Percentiles rank a stretch among this genome's conserved stretches.
These are phyloP conservation scores for Pediacus dermestoides DNA, from an alignment of 2,888 invertebrate species.

Conservation along the genomic window DNA sequence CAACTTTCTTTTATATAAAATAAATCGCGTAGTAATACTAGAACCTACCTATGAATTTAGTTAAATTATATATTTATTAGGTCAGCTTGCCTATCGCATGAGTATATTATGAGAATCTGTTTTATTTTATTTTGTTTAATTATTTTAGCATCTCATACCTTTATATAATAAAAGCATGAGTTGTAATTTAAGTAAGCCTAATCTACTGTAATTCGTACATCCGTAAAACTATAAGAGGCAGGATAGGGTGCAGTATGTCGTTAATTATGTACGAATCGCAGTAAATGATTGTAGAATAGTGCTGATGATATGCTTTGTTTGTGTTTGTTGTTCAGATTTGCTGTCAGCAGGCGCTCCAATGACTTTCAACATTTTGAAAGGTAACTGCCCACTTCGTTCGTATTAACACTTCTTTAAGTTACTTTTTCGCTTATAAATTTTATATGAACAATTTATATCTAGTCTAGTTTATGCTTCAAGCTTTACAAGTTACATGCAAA, in stretches of 20 bases:
- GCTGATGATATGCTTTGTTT: constrained; percentile 55
- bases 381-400: constrained; percentile 56
- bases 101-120: constrained; percentile 26
- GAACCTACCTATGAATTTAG: constrained; percentile 7
- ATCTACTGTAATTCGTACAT: constrained; percentile 20
- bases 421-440: constrained; percentile 4
- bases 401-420: constrained; percentile 25
- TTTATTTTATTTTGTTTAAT: constrained; percentile 18
- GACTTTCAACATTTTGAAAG: constrained; percentile 85
- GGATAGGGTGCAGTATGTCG: constrained; percentile 12
- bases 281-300: constrained; percentile 46
- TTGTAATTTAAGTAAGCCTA: constrained; percentile 26
- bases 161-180: constrained; percentile 31
- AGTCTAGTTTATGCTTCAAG: neutral
- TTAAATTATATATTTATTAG: constrained; percentile 21
- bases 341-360: constrained; percentile 78
- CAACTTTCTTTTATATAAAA: constrained; percentile 13
- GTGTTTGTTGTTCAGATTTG: constrained; percentile 74
- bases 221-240: constrained; percentile 12
- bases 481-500: constrained; percentile 4
- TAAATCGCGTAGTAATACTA: neutral
- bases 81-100: constrained; percentile 41
- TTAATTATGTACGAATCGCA: neutral
- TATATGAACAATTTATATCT: too few relatives aligned
- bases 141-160: constrained; percentile 22